Evolutionary conservation across 2,888 invertebrate species (phyloP).

Genomic region (Cecidostiba fungosa): DNA sequence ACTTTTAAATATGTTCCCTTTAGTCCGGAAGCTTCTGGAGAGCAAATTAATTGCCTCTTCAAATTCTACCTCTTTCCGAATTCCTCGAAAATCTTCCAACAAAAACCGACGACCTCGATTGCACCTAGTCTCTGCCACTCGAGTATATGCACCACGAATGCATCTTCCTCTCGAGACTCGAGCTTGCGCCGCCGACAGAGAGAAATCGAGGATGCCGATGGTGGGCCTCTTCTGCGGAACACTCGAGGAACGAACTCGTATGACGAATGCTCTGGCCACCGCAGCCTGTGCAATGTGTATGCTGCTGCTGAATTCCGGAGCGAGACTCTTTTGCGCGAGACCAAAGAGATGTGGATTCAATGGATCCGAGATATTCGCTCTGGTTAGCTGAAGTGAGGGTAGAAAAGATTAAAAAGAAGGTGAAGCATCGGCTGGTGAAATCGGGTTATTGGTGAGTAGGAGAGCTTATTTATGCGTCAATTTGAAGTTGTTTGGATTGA

Average conservation of each 20-base stretch:
- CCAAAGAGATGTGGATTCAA: not conserved
- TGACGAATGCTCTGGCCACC: not conserved
- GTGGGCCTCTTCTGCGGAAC: not conserved
- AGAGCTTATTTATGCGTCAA: too few species aligned
- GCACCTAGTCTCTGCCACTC: not conserved
- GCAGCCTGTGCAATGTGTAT: not conserved
- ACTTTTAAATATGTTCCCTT: not conserved
- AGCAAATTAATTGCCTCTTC: not conserved
- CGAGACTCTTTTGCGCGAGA: not conserved
- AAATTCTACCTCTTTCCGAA: not conserved
- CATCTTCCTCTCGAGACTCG: not conserved
- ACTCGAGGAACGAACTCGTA: not conserved
- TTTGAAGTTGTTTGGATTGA: too few species aligned
- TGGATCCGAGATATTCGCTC: conserved; percentile 1
- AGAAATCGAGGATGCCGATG: conserved; percentile 19
- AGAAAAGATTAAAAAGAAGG: not conserved
- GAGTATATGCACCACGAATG: not conserved
- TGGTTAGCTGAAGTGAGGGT: not conserved
- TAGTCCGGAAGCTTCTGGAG: not conserved
- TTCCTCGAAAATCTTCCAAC: not conserved
- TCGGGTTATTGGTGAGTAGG: too few species aligned
- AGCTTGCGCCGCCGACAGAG: not conserved
- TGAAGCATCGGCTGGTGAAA: not conserved
- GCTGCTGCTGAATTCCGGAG: not conserved
- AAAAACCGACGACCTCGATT: conserved; percentile 3